Evolutionary conservation across 1,140 invertebrate species (phyloP).

Genomic region (Rhyzopertha dominica): DNA sequence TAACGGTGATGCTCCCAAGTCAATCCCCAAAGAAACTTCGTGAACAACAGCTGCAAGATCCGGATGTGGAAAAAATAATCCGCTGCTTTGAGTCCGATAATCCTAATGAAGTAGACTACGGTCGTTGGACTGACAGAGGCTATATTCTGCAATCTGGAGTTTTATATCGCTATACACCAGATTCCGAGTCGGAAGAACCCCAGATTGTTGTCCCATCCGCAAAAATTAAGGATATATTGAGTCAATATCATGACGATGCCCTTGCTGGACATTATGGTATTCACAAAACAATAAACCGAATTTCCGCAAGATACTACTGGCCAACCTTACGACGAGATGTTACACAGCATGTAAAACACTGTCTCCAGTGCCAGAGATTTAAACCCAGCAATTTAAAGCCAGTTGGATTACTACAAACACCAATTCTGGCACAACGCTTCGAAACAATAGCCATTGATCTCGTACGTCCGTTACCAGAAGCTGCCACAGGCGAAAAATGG

Average conservation of each 20-base stretch:
- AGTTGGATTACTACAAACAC: constrained; percentile 33
- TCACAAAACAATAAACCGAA: constrained; percentile 18
- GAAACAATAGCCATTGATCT: constrained; percentile 37
- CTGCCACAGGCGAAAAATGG: constrained; percentile 13
- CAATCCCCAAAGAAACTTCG: too few relatives aligned
- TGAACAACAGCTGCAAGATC: constrained; percentile 24
- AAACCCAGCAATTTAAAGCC: constrained; percentile 24
- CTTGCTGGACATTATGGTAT: constrained; percentile 29
- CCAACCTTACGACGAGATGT: constrained; percentile 16
- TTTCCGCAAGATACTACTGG: constrained; percentile 38
- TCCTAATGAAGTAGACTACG: neutral
- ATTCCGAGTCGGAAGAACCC: constrained; percentile 12
- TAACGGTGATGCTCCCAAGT: too few relatives aligned
- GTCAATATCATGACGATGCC: constrained; percentile 24
- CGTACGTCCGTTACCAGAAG: constrained; percentile 22
- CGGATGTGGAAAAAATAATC: constrained; percentile 21
- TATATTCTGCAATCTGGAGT: constrained; percentile 23
- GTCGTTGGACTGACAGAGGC: constrained; percentile 21
- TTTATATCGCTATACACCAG: constrained; percentile 17
- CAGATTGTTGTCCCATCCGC: constrained; percentile 15
- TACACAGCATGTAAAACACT: constrained; percentile 17
- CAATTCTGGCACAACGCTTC: constrained; percentile 26
- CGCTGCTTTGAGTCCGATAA: constrained; percentile 16
- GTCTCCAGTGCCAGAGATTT: constrained; percentile 16
- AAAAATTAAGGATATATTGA: constrained; percentile 14